Conservation (phyloP, 2,888 invertebrate genomes). For the Protula sp. region DNA sequence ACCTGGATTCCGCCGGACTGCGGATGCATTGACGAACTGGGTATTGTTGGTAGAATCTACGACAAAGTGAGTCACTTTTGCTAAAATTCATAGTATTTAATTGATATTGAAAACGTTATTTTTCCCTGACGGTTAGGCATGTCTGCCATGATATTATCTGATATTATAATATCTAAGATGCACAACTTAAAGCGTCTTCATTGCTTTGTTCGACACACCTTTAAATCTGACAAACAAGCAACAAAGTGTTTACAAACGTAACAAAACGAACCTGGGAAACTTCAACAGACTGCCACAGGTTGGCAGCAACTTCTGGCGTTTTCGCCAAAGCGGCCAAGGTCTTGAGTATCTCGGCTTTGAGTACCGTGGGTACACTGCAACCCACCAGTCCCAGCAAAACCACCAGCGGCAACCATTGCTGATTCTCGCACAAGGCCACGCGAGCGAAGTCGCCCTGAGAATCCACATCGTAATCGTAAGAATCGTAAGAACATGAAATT, state of each 20-base stretch:
- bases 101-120: no score
- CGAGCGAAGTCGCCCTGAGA: conserved; percentile 73
- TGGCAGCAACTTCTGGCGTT: conserved; percentile 69
- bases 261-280: conserved; percentile 52
- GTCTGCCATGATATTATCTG: no score
- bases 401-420: conserved; percentile 78
- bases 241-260: no score
- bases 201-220: no score
- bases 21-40: conserved; percentile 16
- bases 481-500: background rate
- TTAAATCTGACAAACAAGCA: no score
- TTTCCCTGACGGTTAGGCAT: no score
- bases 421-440: conserved; percentile 77
- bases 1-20: conserved; percentile 36
- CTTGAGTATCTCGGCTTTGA: conserved; percentile 78
- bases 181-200: no score
- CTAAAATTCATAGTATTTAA: no score
- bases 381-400: conserved; percentile 76
- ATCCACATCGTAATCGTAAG: no score
- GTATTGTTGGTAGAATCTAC: background rate
- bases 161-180: no score
- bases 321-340: conserved; percentile 76
- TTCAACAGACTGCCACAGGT: conserved; percentile 72
- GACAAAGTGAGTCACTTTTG: no score
- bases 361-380: conserved; percentile 76